A percentile compares a stretch with the other conserved stretches of the same genome.
Conservation (phyloP, 2,888 invertebrate species). For the Drosophila pseudotakahashii region DNA sequence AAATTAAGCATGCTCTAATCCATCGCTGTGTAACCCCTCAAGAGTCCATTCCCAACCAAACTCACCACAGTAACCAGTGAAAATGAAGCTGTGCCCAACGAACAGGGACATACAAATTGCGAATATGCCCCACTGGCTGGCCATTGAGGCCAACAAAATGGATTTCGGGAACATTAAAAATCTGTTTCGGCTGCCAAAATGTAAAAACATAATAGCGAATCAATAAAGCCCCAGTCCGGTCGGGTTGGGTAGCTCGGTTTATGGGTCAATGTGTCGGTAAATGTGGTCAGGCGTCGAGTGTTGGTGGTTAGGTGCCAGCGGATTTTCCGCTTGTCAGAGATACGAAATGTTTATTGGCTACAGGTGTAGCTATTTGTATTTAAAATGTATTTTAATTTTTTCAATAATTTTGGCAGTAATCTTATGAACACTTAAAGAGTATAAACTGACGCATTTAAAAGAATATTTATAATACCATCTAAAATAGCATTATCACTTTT, state of each 20-base stretch:
- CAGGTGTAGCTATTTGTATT: neutral
- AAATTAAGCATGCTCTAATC: no score
- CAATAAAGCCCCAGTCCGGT: no score
- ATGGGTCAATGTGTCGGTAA: conserved; percentile 5
- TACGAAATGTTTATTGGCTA: no score
- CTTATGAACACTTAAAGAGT: no score
- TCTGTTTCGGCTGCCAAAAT: conserved; percentile 49
- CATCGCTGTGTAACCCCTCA: neutral
- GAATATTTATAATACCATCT: no score
- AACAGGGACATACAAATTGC: conserved; percentile 34
- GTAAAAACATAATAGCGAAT: conserved; percentile 50
- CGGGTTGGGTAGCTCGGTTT: no score
- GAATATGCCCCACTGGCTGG: conserved; percentile 11
- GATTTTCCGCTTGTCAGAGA: neutral
- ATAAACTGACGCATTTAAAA: no score
- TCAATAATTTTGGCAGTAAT: no score
- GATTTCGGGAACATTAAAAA: conserved; percentile 63
- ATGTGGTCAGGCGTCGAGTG: conserved; percentile 49
- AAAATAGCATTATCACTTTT: no score
- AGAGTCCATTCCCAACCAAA: neutral
- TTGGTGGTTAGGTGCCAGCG: conserved; percentile 51
- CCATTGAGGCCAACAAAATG: conserved; percentile 43
- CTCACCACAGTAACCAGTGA: conserved; percentile 26
- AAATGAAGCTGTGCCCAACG: conserved; percentile 41
- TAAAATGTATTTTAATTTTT: no score